Percentiles rank a stretch among this genome's conserved stretches.
phyloP scores from a whole-genome alignment of 1,140 invertebrate genomes.

The Globodera ellingtonae region DNA sequence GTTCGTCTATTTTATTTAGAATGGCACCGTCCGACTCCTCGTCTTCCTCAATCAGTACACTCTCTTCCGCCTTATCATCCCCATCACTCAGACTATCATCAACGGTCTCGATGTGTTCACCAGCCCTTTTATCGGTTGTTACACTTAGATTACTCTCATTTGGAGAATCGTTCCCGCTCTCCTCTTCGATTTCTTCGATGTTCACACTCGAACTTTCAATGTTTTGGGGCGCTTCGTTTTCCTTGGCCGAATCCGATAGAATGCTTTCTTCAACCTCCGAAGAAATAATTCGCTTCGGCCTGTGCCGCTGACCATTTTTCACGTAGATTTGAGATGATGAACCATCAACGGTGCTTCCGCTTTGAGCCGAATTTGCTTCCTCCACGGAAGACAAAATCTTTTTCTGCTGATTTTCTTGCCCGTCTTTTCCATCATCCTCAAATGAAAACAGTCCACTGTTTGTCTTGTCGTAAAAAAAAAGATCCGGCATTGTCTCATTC shows the following conservation, averaged over 20 bases:
- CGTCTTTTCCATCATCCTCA: neutral
- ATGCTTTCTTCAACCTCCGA: neutral
- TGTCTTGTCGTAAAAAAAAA: conserved; percentile 1
- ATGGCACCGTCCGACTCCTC: neutral
- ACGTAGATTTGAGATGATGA: neutral
- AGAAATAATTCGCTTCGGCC: neutral
- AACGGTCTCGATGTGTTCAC: neutral
- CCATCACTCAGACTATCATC: neutral
- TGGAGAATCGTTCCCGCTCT: neutral
- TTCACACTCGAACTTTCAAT: neutral
- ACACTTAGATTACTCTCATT: neutral
- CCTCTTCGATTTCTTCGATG: neutral
- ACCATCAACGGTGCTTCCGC: neutral
- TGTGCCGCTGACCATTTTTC: neutral
- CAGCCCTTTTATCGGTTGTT: neutral
- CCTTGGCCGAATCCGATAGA: neutral
- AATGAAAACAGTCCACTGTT: neutral
- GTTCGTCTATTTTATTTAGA: neutral
- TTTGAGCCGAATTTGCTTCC: neutral
- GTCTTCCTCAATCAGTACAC: neutral
- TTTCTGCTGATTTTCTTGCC: neutral
- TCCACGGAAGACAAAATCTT: neutral
- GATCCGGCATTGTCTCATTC: neutral
- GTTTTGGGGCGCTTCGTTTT: neutral
- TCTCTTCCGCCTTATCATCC: neutral